A percentile compares a stretch with the other conserved stretches of the same genome.
phyloP scores from a whole-genome alignment of 2,797 vertebrate species.

The Sebastes alutus region DNA sequence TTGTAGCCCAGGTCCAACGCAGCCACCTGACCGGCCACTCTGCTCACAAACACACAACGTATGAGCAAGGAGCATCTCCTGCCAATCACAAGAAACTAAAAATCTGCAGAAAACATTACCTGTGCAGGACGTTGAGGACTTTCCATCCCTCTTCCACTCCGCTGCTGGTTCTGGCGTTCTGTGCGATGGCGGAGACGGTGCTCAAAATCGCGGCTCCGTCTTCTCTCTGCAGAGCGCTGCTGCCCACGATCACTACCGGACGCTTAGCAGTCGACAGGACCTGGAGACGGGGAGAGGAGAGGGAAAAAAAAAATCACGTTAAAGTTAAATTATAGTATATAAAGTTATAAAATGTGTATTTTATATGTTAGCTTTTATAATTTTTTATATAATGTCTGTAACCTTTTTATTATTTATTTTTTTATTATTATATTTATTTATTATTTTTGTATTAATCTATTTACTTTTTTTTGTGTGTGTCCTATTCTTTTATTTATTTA shows the following conservation, averaged over 20 bases:
- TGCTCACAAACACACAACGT: constrained; percentile 63
- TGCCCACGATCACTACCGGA: constrained; percentile 93
- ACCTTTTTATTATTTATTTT: no score
- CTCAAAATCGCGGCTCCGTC: constrained; percentile 92
- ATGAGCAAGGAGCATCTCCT: neutral
- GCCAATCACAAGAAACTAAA: neutral
- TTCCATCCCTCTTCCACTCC: constrained; percentile 90
- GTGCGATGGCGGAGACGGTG: constrained; percentile 88
- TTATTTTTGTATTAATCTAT: no score
- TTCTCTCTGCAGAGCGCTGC: constrained; percentile 89
- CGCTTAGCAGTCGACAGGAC: constrained; percentile 87
- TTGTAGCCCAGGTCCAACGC: constrained; percentile 97
- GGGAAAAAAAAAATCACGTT: accelerated
- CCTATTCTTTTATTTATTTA: no score
- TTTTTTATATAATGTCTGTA: no score
- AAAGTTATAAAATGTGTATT: no score
- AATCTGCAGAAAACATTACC: constrained; percentile 52
- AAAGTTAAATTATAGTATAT: neutral
- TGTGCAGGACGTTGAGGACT: constrained; percentile 90
- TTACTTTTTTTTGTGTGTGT: no score
- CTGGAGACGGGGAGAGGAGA: constrained; percentile 60
- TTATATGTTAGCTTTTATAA: no score
- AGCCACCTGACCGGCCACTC: constrained; percentile 97
- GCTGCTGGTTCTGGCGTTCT: constrained; percentile 87
- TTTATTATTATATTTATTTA: no score